Evolutionary conservation across 1,140 invertebrate species (phyloP), one percentile per base, ranked within the genome.

Genomic region (Heliconius eleuchia): DNA sequence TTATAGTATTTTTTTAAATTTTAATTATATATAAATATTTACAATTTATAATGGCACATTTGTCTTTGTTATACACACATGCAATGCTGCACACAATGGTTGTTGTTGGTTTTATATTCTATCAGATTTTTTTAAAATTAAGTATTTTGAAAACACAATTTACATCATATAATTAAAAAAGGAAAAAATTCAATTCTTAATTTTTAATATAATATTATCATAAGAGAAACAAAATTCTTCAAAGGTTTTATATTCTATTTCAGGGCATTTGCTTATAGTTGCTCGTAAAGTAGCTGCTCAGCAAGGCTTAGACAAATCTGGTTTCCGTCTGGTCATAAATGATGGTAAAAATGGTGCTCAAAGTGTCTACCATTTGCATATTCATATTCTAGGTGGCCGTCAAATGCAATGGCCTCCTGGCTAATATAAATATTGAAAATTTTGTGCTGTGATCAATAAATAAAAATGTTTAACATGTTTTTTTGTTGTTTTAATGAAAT

Each of bases 331-430:
- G 72, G 98, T 99, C 0, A 96, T 99, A n/a, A 99, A 99, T 88
- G 97, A 99, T 94, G 98, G 98, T 1, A 96, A 96, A 83, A 92
- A 98, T 88, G 98, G 98, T 37, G 96, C 97, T 66, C 98, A 99
- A 87, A 98, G 97, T 71, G 98, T 99, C 52, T 99, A 97, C 92
- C 98, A 99, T 94, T 95, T 99, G 23, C 99, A 99, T 94, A 90
- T 99, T 60, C 98, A 99, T 89, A 97, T 99, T 81, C 91, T 99
- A 9, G 99, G 99, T 77, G 99, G 99, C 27, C 95, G 98, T 66
- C 99, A 99, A 95, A 95, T 99, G 96, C 91, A 96, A 72, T 99
- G 99, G 99, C 99, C 99, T 50, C 99, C 99, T 74, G 98, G 99
- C 74, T 99, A 98, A 66, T 30, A 30, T 13, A 23, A 2, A n/a